Percentiles rank a stretch among this genome's conserved stretches.
Conservation (phyloP, 2,113 vertebrate genomes). For the Pongo abelii region DNA sequence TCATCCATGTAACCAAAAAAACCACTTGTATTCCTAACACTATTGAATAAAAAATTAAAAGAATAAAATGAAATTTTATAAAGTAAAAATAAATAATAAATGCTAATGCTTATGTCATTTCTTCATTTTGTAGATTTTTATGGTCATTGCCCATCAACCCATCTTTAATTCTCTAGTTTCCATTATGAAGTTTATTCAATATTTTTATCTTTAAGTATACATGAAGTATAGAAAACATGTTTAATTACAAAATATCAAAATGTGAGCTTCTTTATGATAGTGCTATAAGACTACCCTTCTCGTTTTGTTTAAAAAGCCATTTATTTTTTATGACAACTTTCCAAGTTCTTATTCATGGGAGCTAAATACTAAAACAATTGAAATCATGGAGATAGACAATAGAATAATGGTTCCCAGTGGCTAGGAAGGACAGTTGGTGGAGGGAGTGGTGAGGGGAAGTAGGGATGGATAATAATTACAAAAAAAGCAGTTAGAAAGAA, state of each 20-base stretch:
- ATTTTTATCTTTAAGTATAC: background rate
- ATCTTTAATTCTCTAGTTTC: background rate
- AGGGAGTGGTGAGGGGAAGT: too few relatives aligned
- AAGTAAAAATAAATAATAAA: background rate
- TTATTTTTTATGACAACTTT: background rate
- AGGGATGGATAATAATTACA: too few relatives aligned
- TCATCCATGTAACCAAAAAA: too few relatives aligned
- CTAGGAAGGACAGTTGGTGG: too few relatives aligned
- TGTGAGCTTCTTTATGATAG: background rate
- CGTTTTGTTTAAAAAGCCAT: background rate
- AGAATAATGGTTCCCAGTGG: too few relatives aligned
- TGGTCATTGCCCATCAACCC: background rate
- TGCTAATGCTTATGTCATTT: background rate
- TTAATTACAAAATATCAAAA: background rate
- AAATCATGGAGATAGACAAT: too few relatives aligned
- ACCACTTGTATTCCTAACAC: too few relatives aligned
- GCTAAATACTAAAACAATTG: too few relatives aligned
- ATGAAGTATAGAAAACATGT: background rate
- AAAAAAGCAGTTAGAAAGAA: too few relatives aligned
- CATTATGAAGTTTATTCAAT: background rate
- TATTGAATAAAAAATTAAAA: too few relatives aligned
- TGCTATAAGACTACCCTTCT: background rate
- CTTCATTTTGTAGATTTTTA: background rate
- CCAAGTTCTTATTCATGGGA: too few relatives aligned
- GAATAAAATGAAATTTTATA: background rate